A percentile compares a stretch with the other conserved stretches of the same genome.
phyloP scores from a whole-genome alignment of 1,140 invertebrate genomes.

The Formica selysi region DNA sequence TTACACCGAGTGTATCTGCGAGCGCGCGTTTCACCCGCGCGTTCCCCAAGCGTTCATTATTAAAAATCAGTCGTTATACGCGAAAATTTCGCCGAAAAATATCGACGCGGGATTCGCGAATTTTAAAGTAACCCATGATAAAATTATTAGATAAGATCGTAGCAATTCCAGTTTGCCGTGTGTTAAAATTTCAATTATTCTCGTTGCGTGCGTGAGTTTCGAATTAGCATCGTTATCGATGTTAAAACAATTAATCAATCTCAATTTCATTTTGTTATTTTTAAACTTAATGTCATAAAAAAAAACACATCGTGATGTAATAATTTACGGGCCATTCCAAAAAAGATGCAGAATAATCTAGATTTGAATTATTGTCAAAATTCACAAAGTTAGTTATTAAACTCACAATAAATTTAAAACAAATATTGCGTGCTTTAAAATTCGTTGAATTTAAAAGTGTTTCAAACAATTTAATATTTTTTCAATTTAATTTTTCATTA shows the following conservation, averaged over 20 bases:
- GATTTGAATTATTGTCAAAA: conserved; percentile 17
- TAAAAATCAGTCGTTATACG: conserved; percentile 49
- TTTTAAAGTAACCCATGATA: conserved; percentile 32
- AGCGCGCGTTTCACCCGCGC: background rate
- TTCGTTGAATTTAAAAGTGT: background rate
- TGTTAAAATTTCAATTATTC: conserved; percentile 27
- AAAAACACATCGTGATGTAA: background rate
- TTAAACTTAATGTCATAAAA: background rate
- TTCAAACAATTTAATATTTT: background rate
- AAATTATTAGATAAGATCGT: conserved; percentile 41
- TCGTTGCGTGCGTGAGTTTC: background rate
- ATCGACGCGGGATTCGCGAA: background rate
- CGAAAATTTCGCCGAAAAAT: conserved; percentile 27
- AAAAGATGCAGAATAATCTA: background rate
- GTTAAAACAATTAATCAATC: conserved; percentile 31
- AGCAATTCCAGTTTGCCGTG: conserved; percentile 13
- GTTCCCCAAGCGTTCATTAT: conserved; percentile 41
- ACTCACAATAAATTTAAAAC: background rate
- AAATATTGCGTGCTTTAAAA: background rate
- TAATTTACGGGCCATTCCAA: conserved; percentile 1
- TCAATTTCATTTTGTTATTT: conserved; percentile 24
- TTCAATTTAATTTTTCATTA: background rate
- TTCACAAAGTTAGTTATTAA: background rate
- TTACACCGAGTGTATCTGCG: conserved; percentile 33
- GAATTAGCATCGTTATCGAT: background rate